These are phyloP conservation scores for Brachylomia viminalis DNA, from an alignment of 2,888 invertebrate genomes.

Conservation along the genomic window DNA sequence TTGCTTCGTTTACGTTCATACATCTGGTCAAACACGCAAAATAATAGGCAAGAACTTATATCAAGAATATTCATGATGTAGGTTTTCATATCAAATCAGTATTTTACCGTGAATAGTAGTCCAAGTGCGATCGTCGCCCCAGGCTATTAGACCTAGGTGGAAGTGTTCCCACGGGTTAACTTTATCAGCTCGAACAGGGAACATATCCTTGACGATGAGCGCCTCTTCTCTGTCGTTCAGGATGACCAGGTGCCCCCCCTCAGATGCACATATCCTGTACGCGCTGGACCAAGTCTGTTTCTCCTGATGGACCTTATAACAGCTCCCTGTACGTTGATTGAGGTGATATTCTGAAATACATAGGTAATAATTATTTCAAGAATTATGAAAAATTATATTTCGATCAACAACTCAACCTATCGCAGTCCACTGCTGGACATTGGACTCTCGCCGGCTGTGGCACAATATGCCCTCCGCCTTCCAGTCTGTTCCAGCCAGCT, in stretches of 20 bases:
- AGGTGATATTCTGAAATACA: constrained; percentile 39
- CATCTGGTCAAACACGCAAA: not conserved
- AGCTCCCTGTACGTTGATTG: constrained; percentile 36
- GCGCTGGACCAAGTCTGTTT: constrained; percentile 25
- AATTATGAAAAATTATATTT: not conserved
- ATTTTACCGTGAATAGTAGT: constrained; percentile 30
- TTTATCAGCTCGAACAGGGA: constrained; percentile 12
- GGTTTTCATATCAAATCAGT: not conserved
- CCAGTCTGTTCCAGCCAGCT: not conserved
- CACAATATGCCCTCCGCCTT: not conserved
- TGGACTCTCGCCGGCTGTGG: not conserved
- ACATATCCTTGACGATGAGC: constrained; percentile 26
- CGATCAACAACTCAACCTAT: not conserved
- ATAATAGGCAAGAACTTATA: not conserved
- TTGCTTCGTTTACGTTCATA: not conserved
- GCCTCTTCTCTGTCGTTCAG: constrained; percentile 47
- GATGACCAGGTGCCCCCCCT: constrained; percentile 47
- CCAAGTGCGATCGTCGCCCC: constrained; percentile 25
- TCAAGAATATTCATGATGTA: not conserved
- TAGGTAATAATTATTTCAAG: not conserved
- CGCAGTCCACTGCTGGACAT: not conserved
- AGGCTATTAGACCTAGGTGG: constrained; percentile 27
- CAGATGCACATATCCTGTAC: constrained; percentile 34
- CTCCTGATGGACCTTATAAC: constrained; percentile 40
- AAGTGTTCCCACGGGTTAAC: not conserved